A percentile compares a stretch with the other conserved stretches of the same genome.
phyloP scores from a whole-genome alignment of 92 coral and sea anemone species.

The Diadumene lineata region DNA sequence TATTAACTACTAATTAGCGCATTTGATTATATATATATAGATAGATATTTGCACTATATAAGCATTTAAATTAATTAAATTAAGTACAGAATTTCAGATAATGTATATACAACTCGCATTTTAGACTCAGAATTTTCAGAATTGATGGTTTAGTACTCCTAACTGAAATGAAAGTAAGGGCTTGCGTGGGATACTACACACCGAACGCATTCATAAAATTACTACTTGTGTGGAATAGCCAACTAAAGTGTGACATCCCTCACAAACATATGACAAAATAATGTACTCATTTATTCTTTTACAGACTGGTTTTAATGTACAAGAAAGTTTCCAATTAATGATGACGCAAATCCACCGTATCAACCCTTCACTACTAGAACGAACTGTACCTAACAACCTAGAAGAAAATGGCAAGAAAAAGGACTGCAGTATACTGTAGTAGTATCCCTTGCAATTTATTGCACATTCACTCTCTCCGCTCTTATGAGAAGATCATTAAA shows the following conservation, averaged over 20 bases:
- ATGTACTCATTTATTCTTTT: not conserved
- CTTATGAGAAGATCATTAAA: not conserved
- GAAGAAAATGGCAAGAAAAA: slow-evolving; percentile 71
- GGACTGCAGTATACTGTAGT: slow-evolving; percentile 60
- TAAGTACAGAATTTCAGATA: too few species aligned
- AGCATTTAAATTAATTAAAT: too few species aligned
- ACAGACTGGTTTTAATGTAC: slow-evolving; percentile 93
- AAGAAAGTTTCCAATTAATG: slow-evolving; percentile 90
- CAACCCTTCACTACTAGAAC: slow-evolving; percentile 83
- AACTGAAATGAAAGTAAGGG: too few species aligned
- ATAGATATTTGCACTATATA: too few species aligned
- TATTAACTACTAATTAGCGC: too few species aligned
- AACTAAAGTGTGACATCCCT: not conserved
- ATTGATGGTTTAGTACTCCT: too few species aligned
- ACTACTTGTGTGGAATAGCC: not conserved
- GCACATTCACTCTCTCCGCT: too few species aligned
- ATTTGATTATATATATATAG: too few species aligned
- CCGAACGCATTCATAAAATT: too few species aligned
- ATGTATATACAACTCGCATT: too few species aligned
- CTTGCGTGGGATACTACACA: too few species aligned
- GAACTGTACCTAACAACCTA: slow-evolving; percentile 66
- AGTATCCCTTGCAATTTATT: not conserved
- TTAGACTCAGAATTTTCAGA: too few species aligned
- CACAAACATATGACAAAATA: not conserved
- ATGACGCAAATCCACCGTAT: slow-evolving; percentile 93